phyloP scores from a whole-genome alignment of 2,888 invertebrate species.

The Andrena bicolor region DNA sequence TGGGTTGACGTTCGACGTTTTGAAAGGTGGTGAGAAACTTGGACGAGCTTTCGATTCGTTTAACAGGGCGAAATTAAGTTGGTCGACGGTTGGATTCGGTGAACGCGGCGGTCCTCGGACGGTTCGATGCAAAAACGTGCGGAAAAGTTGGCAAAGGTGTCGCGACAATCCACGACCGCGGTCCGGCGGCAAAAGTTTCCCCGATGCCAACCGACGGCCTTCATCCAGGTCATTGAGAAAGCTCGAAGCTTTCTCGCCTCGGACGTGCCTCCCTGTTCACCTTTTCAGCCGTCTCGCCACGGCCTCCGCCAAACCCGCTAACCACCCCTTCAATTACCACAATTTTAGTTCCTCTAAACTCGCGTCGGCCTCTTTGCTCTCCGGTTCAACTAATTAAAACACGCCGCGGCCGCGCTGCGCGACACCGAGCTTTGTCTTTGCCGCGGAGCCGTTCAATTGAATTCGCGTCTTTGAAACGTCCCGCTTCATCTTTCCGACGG shows the following conservation, averaged over 20 bases:
- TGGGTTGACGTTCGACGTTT: not conserved
- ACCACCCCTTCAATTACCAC: slow-evolving; percentile 31
- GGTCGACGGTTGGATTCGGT: slow-evolving; percentile 24
- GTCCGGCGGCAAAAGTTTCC: slow-evolving; percentile 44
- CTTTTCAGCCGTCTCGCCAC: slow-evolving; percentile 41
- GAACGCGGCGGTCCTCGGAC: not conserved
- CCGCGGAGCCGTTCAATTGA: not conserved
- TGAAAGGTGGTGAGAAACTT: not conserved
- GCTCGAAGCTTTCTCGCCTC: slow-evolving; percentile 50
- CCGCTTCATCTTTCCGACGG: not conserved
- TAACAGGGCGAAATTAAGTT: slow-evolving; percentile 31
- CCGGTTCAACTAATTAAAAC: slow-evolving; percentile 35
- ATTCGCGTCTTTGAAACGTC: not conserved
- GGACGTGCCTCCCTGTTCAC: slow-evolving; percentile 30
- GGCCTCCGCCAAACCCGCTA: not conserved
- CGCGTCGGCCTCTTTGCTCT: not conserved
- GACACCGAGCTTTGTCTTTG: not conserved
- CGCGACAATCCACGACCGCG: slow-evolving; percentile 43
- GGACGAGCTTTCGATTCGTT: slow-evolving; percentile 17
- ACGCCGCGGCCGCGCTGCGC: not conserved
- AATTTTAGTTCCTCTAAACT: slow-evolving; percentile 21
- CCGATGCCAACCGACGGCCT: slow-evolving; percentile 40
- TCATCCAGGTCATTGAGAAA: slow-evolving; percentile 56
- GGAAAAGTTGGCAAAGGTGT: slow-evolving; percentile 63
- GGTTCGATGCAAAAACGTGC: slow-evolving; percentile 6